phyloP scores from a whole-genome alignment of 2,888 invertebrate genomes.

The Macrosoma leucophasiata region DNA sequence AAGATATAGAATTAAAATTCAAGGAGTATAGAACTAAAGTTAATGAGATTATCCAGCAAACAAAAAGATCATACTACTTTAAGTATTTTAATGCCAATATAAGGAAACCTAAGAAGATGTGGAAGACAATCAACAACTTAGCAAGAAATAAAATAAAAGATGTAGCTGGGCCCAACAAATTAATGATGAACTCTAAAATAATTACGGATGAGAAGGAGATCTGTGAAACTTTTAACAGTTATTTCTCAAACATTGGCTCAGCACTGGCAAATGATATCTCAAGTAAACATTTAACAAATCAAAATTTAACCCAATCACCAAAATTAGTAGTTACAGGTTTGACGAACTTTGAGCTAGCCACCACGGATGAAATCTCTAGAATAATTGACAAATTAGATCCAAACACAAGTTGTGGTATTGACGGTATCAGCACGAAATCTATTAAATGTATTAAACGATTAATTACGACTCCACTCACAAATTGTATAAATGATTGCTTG shows the following conservation, averaged over 20 bases:
- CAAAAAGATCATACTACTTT: conserved; percentile 4
- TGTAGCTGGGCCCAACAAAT: not conserved
- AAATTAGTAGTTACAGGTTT: not conserved
- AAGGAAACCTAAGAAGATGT: conserved; percentile 6
- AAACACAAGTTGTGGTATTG: not conserved
- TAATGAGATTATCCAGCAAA: not conserved
- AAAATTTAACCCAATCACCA: not conserved
- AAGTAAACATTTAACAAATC: not conserved
- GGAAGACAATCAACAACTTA: conserved; percentile 5
- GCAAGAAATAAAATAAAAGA: conserved; percentile 2
- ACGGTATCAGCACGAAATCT: not conserved
- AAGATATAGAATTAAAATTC: not conserved
- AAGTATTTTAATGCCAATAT: not conserved
- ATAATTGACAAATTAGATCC: not conserved
- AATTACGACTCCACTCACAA: not conserved
- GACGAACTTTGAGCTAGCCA: not conserved
- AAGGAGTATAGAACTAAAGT: conserved; percentile 2
- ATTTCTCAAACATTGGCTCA: conserved; percentile 6
- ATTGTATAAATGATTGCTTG: not conserved
- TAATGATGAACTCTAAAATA: not conserved
- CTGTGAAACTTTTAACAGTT: conserved; percentile 4
- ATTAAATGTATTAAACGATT: not conserved
- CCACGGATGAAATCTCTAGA: conserved; percentile 1
- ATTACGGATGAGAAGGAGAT: conserved; percentile 4
- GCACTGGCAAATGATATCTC: conserved; percentile 1